These are phyloP conservation scores for Cydia fagiglandana DNA, from an alignment of 1,140 invertebrate species.

Conservation along the genomic window DNA sequence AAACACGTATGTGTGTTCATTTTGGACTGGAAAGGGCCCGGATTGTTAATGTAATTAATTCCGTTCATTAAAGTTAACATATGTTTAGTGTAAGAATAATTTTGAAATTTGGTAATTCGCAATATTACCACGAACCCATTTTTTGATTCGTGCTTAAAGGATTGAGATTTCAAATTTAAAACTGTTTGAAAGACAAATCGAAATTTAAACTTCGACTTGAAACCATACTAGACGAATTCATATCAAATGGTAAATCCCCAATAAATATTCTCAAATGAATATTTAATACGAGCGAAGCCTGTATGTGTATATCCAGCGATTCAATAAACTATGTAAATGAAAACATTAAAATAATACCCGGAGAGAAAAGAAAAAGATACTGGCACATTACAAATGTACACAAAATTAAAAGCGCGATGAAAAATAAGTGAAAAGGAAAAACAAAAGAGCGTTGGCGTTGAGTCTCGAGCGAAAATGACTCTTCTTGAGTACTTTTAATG, in stretches of 20 bases:
- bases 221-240: background rate
- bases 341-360: background rate
- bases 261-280: background rate
- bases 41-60: no score
- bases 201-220: no score
- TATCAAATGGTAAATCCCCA: background rate
- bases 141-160: no score
- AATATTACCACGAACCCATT: no score
- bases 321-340: background rate
- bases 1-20: no score
- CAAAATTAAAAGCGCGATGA: slow-evolving; percentile 28
- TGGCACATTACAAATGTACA: slow-evolving; percentile 28
- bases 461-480: slow-evolving; percentile 40
- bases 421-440: slow-evolving; percentile 33
- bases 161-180: no score
- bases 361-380: background rate
- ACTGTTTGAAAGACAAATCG: no score
- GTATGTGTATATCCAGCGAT: background rate
- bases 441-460: slow-evolving; percentile 46
- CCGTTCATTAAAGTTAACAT: no score
- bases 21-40: no score
- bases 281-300: background rate
- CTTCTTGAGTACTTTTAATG: slow-evolving; percentile 21
- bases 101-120: no score
- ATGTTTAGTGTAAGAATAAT: no score